A percentile compares a stretch with the other conserved stretches of the same genome.
phyloP scores from a whole-genome alignment of 2,888 invertebrate species.

The Tribolium freemani region DNA sequence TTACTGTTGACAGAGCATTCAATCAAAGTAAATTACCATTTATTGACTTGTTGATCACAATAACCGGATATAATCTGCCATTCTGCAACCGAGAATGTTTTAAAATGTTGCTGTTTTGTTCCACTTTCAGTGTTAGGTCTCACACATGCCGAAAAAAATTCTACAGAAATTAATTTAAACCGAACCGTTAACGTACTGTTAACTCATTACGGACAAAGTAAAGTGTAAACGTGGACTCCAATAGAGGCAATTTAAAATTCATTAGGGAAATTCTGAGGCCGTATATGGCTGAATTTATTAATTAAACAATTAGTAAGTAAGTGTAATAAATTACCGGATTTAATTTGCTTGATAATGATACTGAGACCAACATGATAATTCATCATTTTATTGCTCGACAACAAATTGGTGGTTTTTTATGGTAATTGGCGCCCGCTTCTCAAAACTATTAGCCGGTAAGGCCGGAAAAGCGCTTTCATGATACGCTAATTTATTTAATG shows the following conservation, averaged over 20 bases:
- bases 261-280: slow-evolving; percentile 16
- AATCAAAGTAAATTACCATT: slow-evolving; percentile 34
- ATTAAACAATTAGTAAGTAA: slow-evolving; percentile 28
- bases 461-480: slow-evolving; percentile 47
- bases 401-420: slow-evolving; percentile 15
- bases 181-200: slow-evolving; percentile 2
- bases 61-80: slow-evolving; percentile 34
- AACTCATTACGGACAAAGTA: neutral
- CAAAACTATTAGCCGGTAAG: slow-evolving; percentile 43
- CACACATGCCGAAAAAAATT: neutral
- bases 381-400: slow-evolving; percentile 28
- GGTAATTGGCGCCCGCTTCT: slow-evolving; percentile 21
- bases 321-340: slow-evolving; percentile 28
- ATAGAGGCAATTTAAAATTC: slow-evolving; percentile 26
- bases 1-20: slow-evolving; percentile 24
- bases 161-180: slow-evolving; percentile 1
- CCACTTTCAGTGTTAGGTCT: slow-evolving; percentile 1
- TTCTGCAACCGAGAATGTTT: slow-evolving; percentile 26
- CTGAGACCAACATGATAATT: slow-evolving; percentile 17
- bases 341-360: slow-evolving; percentile 24
- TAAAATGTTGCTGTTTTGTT: slow-evolving; percentile 1
- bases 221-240: slow-evolving; percentile 12
- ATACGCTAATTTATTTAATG: slow-evolving; percentile 45
- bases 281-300: slow-evolving; percentile 17
- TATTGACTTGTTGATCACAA: slow-evolving; percentile 35